phyloP scores from a whole-genome alignment of 2,797 vertebrate genomes.

The Heterohyrax brucei region DNA sequence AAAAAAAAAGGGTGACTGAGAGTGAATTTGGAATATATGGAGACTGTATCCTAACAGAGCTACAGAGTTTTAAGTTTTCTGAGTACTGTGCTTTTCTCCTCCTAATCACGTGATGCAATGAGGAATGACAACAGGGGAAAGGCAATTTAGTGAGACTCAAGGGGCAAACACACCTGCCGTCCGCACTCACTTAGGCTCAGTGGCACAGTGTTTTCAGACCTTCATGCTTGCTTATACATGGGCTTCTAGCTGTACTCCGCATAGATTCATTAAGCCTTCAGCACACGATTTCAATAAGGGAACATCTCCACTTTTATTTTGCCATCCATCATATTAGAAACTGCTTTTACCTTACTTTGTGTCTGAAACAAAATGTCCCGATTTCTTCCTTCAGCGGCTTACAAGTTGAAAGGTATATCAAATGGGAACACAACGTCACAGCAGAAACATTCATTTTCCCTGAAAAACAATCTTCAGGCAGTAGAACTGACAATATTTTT shows the following conservation, averaged over 20 bases:
- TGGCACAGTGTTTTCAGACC: neutral
- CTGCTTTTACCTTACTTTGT: slow-evolving; percentile 50
- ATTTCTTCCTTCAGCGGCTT: slow-evolving; percentile 69
- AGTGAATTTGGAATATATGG: neutral
- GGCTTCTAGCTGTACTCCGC: neutral
- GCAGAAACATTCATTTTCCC: slow-evolving; percentile 75
- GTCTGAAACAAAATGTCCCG: slow-evolving; percentile 65
- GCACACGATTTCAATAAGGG: neutral
- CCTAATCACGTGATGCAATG: neutral
- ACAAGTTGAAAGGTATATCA: slow-evolving; percentile 59
- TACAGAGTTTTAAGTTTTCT: neutral
- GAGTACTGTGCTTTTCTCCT: neutral
- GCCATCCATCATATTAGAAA: neutral
- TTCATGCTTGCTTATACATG: fast-evolving
- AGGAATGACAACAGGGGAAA: neutral
- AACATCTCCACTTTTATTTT: neutral
- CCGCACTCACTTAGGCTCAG: neutral
- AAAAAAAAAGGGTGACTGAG: neutral
- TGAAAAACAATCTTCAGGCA: slow-evolving; percentile 76
- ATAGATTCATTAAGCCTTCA: neutral
- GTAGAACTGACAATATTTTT: slow-evolving; percentile 74
- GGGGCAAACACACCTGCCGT: neutral
- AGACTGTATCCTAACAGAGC: neutral
- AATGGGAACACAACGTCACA: slow-evolving; percentile 73
- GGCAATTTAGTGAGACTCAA: neutral